Evolutionary conservation across 2,797 vertebrate species (phyloP).

Genomic region (Lagorchestes hirsutus): DNA sequence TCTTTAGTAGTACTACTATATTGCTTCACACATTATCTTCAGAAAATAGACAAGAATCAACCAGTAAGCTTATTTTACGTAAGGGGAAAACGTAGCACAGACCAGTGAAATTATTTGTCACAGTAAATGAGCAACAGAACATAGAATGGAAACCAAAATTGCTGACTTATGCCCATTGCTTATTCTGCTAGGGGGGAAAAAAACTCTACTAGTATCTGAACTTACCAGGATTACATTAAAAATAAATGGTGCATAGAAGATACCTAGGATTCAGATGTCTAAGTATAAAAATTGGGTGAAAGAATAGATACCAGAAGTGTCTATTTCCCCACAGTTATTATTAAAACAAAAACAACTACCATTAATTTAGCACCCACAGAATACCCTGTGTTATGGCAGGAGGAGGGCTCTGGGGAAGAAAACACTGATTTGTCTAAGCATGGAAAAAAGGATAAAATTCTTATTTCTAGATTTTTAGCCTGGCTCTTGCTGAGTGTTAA

Average conservation of each 20-base stretch:
- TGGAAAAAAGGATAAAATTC: background rate
- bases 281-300: background rate
- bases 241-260: background rate
- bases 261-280: background rate
- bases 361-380: background rate
- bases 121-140: background rate
- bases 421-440: background rate
- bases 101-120: background rate
- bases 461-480: conserved; percentile 19
- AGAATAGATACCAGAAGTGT: background rate
- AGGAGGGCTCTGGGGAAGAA: background rate
- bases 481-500: conserved; percentile 37
- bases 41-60: background rate
- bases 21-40: background rate
- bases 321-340: background rate
- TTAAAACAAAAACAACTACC: background rate
- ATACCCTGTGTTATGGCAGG: conserved; percentile 40
- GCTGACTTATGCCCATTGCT: background rate
- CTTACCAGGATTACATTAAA: background rate
- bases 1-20: background rate
- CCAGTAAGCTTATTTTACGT: background rate
- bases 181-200: background rate
- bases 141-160: background rate
- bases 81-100: background rate
- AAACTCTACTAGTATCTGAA: background rate